Percentiles rank a stretch among this genome's conserved stretches.
phyloP scores from a whole-genome alignment of 2,888 invertebrate genomes.

The Heteropelma amictum region DNA sequence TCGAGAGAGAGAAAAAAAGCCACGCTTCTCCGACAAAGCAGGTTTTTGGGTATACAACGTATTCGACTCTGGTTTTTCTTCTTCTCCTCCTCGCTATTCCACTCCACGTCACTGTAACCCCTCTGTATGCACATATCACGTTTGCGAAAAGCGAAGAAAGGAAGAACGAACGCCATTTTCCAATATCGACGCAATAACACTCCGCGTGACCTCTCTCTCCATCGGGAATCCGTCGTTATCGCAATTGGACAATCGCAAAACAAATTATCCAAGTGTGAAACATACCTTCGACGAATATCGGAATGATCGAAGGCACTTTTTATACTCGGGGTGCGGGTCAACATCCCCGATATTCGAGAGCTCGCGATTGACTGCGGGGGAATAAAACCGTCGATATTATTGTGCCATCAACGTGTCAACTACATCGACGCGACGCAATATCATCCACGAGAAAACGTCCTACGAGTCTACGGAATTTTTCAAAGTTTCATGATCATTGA shows the following conservation, averaged over 20 bases:
- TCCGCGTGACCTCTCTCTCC: neutral
- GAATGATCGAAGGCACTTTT: too few relatives aligned
- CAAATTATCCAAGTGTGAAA: slow-evolving; percentile 15
- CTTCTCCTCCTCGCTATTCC: slow-evolving; percentile 15
- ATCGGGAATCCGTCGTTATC: neutral
- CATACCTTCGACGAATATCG: slow-evolving; percentile 11
- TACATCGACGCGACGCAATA: too few relatives aligned
- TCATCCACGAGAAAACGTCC: too few relatives aligned
- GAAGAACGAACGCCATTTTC: slow-evolving; percentile 25
- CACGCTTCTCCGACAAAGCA: slow-evolving; percentile 1
- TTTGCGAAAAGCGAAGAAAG: neutral
- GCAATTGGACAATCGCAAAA: slow-evolving; percentile 1
- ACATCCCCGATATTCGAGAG: neutral
- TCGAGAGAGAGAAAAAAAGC: neutral
- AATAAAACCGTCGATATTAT: too few relatives aligned
- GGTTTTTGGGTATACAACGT: slow-evolving; percentile 11
- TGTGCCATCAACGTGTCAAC: too few relatives aligned
- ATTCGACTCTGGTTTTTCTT: neutral
- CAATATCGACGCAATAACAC: slow-evolving; percentile 19
- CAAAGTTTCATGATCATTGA: too few relatives aligned
- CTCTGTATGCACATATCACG: neutral
- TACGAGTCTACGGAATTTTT: too few relatives aligned
- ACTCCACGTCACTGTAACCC: slow-evolving; percentile 23
- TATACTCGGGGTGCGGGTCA: neutral
- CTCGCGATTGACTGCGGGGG: neutral